A percentile compares a stretch with the other conserved stretches of the same genome.
Conservation (phyloP, 2,888 invertebrate genomes). For the Rapana venosa region DNA sequence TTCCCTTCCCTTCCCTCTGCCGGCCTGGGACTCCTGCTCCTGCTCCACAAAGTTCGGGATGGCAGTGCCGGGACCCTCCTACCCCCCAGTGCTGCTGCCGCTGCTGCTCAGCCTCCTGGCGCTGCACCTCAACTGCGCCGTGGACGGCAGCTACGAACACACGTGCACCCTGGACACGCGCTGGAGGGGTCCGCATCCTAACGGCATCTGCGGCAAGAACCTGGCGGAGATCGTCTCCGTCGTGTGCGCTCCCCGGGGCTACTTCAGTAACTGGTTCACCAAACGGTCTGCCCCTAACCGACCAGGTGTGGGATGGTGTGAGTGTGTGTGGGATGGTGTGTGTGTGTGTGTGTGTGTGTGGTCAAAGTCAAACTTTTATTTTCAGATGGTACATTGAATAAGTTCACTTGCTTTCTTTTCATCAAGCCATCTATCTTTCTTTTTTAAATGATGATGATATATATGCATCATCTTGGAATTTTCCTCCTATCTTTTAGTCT, state of each 20-base stretch:
- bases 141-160: slow-evolving; percentile 35
- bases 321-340: background rate
- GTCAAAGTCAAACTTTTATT: too few species aligned
- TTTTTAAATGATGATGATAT: too few species aligned
- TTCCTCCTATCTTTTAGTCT: too few species aligned
- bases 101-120: slow-evolving; percentile 12
- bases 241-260: slow-evolving; percentile 25
- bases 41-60: background rate
- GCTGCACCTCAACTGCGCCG: background rate
- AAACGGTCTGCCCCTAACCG: slow-evolving; percentile 26
- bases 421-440: too few species aligned
- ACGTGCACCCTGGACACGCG: slow-evolving; percentile 40
- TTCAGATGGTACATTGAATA: too few species aligned
- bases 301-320: background rate
- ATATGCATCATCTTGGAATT: too few species aligned
- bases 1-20: too few species aligned
- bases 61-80: slow-evolving; percentile 15
- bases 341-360: too few species aligned
- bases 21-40: too few species aligned
- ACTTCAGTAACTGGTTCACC: slow-evolving; percentile 32
- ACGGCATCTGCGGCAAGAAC: slow-evolving; percentile 36
- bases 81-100: slow-evolving; percentile 16
- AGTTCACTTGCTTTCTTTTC: too few species aligned
- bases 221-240: slow-evolving; percentile 25
- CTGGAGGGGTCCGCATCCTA: slow-evolving; percentile 16